Evolutionary conservation across 2,113 vertebrate genomes (phyloP).

Genomic region (Notarius lentiginosus): DNA sequence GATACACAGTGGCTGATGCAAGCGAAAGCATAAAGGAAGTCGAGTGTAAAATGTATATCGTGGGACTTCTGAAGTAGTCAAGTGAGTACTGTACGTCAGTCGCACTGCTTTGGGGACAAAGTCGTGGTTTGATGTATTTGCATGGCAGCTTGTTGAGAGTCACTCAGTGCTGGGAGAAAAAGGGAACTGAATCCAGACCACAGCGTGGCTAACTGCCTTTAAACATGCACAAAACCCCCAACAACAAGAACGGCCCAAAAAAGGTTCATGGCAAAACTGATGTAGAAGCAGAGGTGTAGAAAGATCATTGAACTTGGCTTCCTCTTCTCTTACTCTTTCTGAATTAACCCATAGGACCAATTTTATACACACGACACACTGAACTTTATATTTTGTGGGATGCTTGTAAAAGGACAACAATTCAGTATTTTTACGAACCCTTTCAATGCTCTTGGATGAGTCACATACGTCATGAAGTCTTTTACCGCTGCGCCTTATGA

Average conservation of each 20-base stretch:
- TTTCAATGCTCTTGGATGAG: too few relatives aligned
- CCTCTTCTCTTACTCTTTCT: slow-evolving; percentile 6
- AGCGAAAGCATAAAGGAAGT: not conserved
- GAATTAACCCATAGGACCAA: not conserved
- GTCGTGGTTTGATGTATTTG: slow-evolving; percentile 46
- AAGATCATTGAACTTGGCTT: not conserved
- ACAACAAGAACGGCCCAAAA: not conserved
- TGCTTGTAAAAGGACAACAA: not conserved
- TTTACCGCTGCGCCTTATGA: too few relatives aligned
- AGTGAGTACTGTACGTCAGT: not conserved
- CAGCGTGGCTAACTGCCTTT: slow-evolving; percentile 22
- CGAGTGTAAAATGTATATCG: not conserved
- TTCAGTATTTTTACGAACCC: not conserved
- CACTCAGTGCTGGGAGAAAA: slow-evolving; percentile 30
- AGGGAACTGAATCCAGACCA: slow-evolving; percentile 36
- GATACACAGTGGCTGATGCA: not conserved
- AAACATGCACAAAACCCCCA: not conserved
- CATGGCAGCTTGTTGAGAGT: slow-evolving; percentile 40
- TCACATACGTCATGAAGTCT: too few relatives aligned
- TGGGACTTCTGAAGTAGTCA: slow-evolving; percentile 1
- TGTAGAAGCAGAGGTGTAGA: slow-evolving; percentile 26
- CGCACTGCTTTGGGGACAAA: slow-evolving; percentile 30
- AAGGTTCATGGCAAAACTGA: slow-evolving; percentile 24
- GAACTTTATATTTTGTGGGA: not conserved
- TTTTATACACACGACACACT: not conserved